Base-by-base conservation (phyloP, 2,888 invertebrate species). In the Andricus curvator region DNA sequence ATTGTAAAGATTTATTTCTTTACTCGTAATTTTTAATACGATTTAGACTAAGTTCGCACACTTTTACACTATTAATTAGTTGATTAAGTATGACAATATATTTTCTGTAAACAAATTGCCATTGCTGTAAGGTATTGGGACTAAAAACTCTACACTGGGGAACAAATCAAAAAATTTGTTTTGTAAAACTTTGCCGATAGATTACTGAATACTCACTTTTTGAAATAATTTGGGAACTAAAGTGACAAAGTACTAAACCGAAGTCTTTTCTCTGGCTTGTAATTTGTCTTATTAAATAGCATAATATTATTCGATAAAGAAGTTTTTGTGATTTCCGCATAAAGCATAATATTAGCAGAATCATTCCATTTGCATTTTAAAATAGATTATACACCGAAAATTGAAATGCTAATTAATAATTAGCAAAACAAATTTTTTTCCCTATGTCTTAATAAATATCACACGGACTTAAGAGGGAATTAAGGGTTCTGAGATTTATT, bases 291-390 rank as follows among this genome's bases (percentile, higher is more conserved):
- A 88, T 87, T 85, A 85, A 67, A 76, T 88, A 87, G 80, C 76
- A 78, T 83, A 84, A 83, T 77, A 80, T 65, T 81, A 56, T 77
- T 60, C 70, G 33, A 81, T 80, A 76, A 80, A 82, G 79, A 85
- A 86, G 85, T 84, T 86, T 84, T 84, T 86, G 86, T 86, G 84
- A 88, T 87, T 87, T 86, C 70, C 85, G 81, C 84, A 82, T 66
- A 37, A 70, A 70, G 68, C 62, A 67, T 77, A 84, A 80, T 78
- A 83, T 81, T 83, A 78, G 82, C 80, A 77, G 80, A 83, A 85
- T 87, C 89, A 90, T 90, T 90, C 90, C 89, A 87, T 84, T 86
- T 77, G 86, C 88, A 89, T 90, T 89, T 88, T 84, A 84, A 85
- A 56, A 84, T 83, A 56, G 33, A 44, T 68, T 60, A 44, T 41